phyloP scores from a whole-genome alignment of 2,888 invertebrate species.

The Polylopha cassiicola region DNA sequence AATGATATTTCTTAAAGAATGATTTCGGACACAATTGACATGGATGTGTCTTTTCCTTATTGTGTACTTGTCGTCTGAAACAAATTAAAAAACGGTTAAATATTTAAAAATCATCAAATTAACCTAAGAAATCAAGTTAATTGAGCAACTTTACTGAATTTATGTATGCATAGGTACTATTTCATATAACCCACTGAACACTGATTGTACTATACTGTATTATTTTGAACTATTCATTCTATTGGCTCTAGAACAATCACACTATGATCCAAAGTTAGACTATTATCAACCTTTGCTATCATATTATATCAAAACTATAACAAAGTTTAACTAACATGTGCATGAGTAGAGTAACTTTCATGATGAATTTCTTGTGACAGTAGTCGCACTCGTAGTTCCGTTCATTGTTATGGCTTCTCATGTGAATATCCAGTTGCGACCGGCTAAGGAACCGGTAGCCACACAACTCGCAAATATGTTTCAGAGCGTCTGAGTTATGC shows the following conservation, averaged over 20 bases:
- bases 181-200: too few species aligned
- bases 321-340: constrained; percentile 51
- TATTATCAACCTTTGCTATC: too few species aligned
- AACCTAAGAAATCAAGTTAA: too few species aligned
- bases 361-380: constrained; percentile 52
- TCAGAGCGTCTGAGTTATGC: constrained; percentile 41
- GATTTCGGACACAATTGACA: constrained; percentile 70
- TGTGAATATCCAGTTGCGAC: constrained; percentile 44
- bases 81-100: background rate
- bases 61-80: constrained; percentile 63
- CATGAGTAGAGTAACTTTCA: constrained; percentile 35
- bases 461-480: constrained; percentile 47
- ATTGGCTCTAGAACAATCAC: too few species aligned
- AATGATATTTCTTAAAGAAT: constrained; percentile 64
- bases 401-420: constrained; percentile 51
- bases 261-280: too few species aligned
- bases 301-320: too few species aligned
- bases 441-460: constrained; percentile 44
- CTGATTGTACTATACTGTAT: too few species aligned
- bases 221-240: too few species aligned
- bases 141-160: too few species aligned
- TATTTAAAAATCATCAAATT: too few species aligned
- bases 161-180: too few species aligned
- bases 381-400: constrained; percentile 47
- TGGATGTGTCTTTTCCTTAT: constrained; percentile 58